Evolutionary conservation across 2,797 vertebrate species (phyloP), one percentile per base, ranked within the genome.

Genomic region (Okamejei kenojei): DNA sequence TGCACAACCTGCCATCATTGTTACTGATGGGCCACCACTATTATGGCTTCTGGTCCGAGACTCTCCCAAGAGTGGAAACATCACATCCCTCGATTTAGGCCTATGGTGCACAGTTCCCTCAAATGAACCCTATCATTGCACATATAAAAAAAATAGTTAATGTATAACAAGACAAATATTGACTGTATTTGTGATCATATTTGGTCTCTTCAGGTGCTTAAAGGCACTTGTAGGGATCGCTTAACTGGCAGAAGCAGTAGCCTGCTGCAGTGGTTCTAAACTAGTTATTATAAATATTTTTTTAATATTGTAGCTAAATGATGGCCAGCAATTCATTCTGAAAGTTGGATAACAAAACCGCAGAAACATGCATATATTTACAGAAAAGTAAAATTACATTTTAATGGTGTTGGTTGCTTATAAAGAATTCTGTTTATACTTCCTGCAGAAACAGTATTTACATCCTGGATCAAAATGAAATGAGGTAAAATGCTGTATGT

Each of bases 251-350:
- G 90, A 74, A 92, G 45, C 71, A 92, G 76, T 76, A 45, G 90
- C 9, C 26, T 54, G n/a, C 84, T 88, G 84, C 63, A 92, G 45
- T 29, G 29, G 71, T 76, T 92, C 38, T 35, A 65, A 73, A 91
- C 68, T 45, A 91, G 88, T 91, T 91, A 45, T 23, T 91, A 29
- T 91, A 73, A 29, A 74, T 92, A 23, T 45, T 92, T 54, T 91
- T 58, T 76, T 21, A 7, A 76, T 45, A 29, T 71, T 76, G 26
- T 13, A 91, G 35, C 71, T 76, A 45, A 54, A 58, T n/a, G 38
- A 92, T 54, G 23, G 7, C 71, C 90, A 17, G 26, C 71, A 74
- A 26, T 92, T 76, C 35, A 54, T 74, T 76, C 71, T 23, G 38
- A 54, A 58, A 92, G 90, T 58, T 38, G 71, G 73, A n/a, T 29